These are phyloP conservation scores for Plebejus melissa DNA, from an alignment of 2,888 invertebrate species.

Conservation along the genomic window DNA sequence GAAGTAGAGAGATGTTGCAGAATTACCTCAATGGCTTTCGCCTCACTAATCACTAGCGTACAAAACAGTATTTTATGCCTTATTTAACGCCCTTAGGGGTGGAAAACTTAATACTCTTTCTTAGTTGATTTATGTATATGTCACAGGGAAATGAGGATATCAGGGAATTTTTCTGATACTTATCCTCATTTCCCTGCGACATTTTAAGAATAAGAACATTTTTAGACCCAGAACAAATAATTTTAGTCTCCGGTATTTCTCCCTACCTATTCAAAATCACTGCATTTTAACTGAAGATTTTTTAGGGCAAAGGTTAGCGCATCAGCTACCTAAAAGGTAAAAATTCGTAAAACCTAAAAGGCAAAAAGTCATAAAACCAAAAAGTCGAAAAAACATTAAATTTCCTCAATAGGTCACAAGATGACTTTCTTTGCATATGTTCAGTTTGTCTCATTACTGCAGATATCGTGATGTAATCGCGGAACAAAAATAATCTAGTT, in stretches of 20 bases:
- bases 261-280: no score
- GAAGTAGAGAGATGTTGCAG: neutral
- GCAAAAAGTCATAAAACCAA: constrained; percentile 1
- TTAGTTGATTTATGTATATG: no score
- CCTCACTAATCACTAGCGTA: neutral
- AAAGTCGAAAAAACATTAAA: neutral
- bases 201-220: no score
- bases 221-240: no score
- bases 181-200: no score
- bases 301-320: neutral
- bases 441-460: neutral
- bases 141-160: no score
- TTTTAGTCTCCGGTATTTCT: no score
- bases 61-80: neutral
- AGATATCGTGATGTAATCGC: neutral
- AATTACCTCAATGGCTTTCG: neutral
- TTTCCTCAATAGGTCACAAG: neutral
- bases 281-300: neutral
- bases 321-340: neutral
- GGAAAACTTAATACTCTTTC: no score
- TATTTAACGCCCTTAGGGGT: no score
- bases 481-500: neutral
- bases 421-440: constrained; percentile 9
- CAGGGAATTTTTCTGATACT: no score
- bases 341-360: neutral